Evolutionary conservation across 30 jellyfish, hydroid and myxozoan genomes (phyloP).

Genomic region (Aurelia coerulea): DNA sequence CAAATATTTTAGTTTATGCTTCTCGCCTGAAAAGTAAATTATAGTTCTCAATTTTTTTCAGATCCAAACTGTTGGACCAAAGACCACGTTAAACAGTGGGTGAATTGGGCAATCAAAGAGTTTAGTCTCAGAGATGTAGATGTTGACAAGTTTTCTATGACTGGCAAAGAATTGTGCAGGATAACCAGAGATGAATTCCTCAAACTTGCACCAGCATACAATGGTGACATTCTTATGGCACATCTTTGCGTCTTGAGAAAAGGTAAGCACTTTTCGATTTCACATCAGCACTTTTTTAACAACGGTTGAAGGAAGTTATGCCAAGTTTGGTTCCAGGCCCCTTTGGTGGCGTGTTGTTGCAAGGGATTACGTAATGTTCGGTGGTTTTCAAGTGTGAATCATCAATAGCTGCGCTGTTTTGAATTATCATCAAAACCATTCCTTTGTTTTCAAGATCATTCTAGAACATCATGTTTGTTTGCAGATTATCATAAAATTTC

Average conservation of each 20-base stretch:
- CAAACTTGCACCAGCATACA: slow-evolving; percentile 97
- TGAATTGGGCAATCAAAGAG: slow-evolving; percentile 99
- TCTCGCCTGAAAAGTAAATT: too few relatives aligned
- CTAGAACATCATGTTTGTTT: too few relatives aligned
- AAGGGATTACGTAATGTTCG: too few relatives aligned
- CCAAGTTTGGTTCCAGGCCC: too few relatives aligned
- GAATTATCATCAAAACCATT: too few relatives aligned
- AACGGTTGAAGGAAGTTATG: too few relatives aligned
- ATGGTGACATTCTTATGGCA: slow-evolving; percentile 98
- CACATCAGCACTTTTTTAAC: neutral
- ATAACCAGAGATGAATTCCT: slow-evolving; percentile 93
- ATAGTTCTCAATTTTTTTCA: neutral
- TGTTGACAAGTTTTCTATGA: slow-evolving; percentile 86
- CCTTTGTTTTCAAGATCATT: too few relatives aligned
- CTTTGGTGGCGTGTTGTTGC: too few relatives aligned
- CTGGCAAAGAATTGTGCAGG: slow-evolving; percentile 90
- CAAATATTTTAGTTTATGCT: too few relatives aligned
- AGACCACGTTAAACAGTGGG: slow-evolving; percentile 99
- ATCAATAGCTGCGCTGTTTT: too few relatives aligned
- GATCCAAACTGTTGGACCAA: slow-evolving; percentile 99
- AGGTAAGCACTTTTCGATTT: slow-evolving; percentile 56
- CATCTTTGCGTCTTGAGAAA: slow-evolving; percentile 97
- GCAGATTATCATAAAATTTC: too few relatives aligned
- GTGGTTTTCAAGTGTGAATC: too few relatives aligned
- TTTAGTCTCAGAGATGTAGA: slow-evolving; percentile 96